These are phyloP conservation scores for honey bee (Apis mellifera) DNA, from an alignment of 1,140 invertebrate species.

Conservation along the genomic window Amel_HAv3.1 CM009941.2:7470501-7471000, in stretches of 20 bases:
- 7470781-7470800: background rate
- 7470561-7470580: background rate
- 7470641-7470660: background rate
- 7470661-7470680: background rate
- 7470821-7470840: background rate
- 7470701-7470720: background rate
- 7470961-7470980: background rate
- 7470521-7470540: background rate
- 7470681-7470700: constrained; percentile 9
- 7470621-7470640: too few species aligned
- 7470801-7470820: background rate
- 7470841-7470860: constrained; percentile 15
- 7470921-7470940: background rate
- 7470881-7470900: background rate
- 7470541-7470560: background rate
- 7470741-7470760: too few species aligned
- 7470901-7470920: constrained; percentile 13
- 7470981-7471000: constrained; percentile 70
- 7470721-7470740: background rate
- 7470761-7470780: background rate
- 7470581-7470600: too few species aligned
- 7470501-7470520: background rate
- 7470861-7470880: background rate
- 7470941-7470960: background rate
- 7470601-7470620: background rate